phyloP scores from a whole-genome alignment of 1,140 invertebrate species.

The Dreissena rostriformis region DNA sequence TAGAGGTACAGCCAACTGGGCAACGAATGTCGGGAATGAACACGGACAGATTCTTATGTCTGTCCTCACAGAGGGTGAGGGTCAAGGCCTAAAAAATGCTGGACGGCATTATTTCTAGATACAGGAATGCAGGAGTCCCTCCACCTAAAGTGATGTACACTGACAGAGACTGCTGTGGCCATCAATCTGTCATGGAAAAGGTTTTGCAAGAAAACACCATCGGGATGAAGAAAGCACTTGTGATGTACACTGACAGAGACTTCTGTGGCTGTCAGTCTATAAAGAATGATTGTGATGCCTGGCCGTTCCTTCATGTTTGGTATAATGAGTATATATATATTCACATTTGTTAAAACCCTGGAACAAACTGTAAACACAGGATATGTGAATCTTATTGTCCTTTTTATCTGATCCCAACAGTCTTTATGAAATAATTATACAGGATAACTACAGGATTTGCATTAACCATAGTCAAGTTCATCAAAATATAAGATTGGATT shows the following conservation, averaged over 20 bases:
- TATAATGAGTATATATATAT: no score
- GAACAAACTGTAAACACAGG: background rate
- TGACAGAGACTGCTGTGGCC: no score
- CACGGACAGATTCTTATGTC: constrained; percentile 62
- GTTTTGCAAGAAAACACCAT: no score
- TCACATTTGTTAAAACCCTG: background rate
- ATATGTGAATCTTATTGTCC: background rate
- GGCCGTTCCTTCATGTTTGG: constrained; percentile 28
- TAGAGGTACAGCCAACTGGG: constrained; percentile 54
- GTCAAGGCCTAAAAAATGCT: constrained; percentile 9
- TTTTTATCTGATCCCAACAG: no score
- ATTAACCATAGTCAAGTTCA: no score
- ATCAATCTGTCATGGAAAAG: no score
- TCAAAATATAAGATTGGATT: no score
- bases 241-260: constrained; percentile 49
- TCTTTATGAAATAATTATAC: no score
- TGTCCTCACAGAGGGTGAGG: constrained; percentile 56
- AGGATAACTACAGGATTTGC: no score
- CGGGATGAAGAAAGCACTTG: no score
- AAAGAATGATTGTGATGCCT: background rate
- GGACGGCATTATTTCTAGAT: constrained; percentile 14
- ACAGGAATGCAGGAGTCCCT: constrained; percentile 13
- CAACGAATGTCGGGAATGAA: constrained; percentile 47
- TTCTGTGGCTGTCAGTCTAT: constrained; percentile 10
- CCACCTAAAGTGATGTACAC: no score